phyloP scores from a whole-genome alignment of 2,888 invertebrate species.

The Margaritifera margaritifera region DNA sequence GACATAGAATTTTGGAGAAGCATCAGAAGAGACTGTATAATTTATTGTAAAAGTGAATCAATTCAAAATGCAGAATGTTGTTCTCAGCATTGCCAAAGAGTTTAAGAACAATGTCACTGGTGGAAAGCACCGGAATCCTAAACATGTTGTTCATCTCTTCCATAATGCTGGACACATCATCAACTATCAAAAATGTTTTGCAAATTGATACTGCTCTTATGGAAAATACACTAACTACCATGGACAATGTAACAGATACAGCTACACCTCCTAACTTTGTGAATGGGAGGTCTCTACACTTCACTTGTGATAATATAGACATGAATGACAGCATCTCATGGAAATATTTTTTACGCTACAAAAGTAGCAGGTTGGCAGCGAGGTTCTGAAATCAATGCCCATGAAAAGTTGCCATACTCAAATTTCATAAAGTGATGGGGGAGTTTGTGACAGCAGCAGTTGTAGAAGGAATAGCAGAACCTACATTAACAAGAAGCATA shows the following conservation, averaged over 20 bases:
- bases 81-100: too few relatives aligned
- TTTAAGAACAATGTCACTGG: too few relatives aligned
- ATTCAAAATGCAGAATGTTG: too few relatives aligned
- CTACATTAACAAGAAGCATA: constrained; percentile 1
- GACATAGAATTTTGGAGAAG: too few relatives aligned
- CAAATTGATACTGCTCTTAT: too few relatives aligned
- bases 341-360: constrained; percentile 1
- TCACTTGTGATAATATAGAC: constrained; percentile 6
- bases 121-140: too few relatives aligned
- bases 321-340: constrained; percentile 5
- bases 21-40: too few relatives aligned
- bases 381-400: constrained; percentile 4
- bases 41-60: too few relatives aligned
- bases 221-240: too few relatives aligned
- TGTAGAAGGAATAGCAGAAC: constrained; percentile 2
- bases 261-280: constrained; percentile 1
- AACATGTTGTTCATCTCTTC: too few relatives aligned
- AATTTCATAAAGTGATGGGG: constrained; percentile 2
- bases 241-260: not conserved
- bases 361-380: constrained; percentile 6
- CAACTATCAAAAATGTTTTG: too few relatives aligned
- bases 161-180: too few relatives aligned
- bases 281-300: not conserved
- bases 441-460: not conserved
- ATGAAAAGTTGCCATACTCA: not conserved